Evolutionary conservation across 2,888 invertebrate genomes (phyloP).

Genomic region (Eupelmus urozonus): DNA sequence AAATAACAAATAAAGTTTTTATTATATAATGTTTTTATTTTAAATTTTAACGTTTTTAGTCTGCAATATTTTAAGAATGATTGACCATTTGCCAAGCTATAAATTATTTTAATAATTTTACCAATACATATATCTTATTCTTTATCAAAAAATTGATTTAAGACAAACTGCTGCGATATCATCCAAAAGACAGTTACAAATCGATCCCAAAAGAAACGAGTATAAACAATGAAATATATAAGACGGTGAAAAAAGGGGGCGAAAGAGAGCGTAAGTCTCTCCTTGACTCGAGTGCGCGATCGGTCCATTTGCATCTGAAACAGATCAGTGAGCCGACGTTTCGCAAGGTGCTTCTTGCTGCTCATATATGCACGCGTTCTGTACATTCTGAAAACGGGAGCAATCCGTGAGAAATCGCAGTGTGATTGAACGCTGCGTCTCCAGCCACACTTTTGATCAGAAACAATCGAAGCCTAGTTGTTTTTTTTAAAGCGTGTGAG

Average conservation of each 20-base stretch:
- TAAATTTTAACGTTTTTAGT: too few species aligned
- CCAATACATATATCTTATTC: too few species aligned
- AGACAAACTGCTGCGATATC: too few species aligned
- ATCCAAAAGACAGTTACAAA: neutral
- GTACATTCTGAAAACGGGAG: conserved; percentile 19
- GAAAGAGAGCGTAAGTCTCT: neutral
- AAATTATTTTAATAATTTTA: too few species aligned
- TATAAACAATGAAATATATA: neutral
- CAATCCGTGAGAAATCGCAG: conserved; percentile 44
- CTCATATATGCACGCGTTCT: conserved; percentile 10
- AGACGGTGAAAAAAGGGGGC: neutral
- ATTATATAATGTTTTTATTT: too few species aligned
- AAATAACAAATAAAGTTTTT: too few species aligned
- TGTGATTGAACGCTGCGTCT: conserved; percentile 34
- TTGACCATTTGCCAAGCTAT: too few species aligned
- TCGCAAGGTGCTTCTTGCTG: conserved; percentile 41
- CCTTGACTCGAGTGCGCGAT: conserved; percentile 40
- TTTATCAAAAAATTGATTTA: too few species aligned
- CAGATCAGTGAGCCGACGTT: conserved; percentile 22
- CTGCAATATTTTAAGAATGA: too few species aligned
- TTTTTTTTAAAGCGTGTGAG: neutral
- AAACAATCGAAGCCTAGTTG: neutral
- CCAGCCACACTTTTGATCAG: conserved; percentile 25
- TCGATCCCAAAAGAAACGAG: neutral
- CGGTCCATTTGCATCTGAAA: conserved; percentile 54